Evolutionary conservation across 2,888 invertebrate species (phyloP).

Genomic region (Theodoxus fluviatilis): DNA sequence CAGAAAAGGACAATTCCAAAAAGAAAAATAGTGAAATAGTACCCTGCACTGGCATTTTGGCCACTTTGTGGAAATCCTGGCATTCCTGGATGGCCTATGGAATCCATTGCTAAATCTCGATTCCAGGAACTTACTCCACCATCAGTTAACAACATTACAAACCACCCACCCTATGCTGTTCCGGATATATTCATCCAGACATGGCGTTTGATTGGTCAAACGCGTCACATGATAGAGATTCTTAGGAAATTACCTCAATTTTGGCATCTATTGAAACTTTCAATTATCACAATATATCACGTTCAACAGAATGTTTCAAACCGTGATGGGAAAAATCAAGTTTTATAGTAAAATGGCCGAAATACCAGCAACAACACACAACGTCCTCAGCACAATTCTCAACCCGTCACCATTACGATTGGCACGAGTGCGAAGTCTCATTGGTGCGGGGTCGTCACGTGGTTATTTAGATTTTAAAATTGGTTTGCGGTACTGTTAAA

Average conservation of each 20-base stretch:
- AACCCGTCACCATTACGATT: too few species aligned
- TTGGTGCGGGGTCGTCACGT: too few species aligned
- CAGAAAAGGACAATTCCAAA: constrained; percentile 18
- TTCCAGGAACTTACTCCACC: constrained; percentile 49
- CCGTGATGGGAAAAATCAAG: too few species aligned
- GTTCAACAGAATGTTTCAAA: too few species aligned
- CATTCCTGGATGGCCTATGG: constrained; percentile 68
- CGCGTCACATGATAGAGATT: constrained; percentile 59
- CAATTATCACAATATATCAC: background rate
- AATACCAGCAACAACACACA: too few species aligned
- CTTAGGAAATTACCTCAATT: too few species aligned
- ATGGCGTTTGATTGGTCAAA: constrained; percentile 57
- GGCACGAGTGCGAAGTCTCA: too few species aligned
- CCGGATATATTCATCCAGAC: constrained; percentile 45
- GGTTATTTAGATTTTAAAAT: too few species aligned
- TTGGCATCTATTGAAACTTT: background rate
- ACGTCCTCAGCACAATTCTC: too few species aligned
- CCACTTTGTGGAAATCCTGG: constrained; percentile 67
- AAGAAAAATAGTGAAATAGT: constrained; percentile 65
- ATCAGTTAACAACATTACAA: constrained; percentile 56
- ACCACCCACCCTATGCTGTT: constrained; percentile 42
- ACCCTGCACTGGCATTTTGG: constrained; percentile 66
- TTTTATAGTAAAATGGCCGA: too few species aligned
- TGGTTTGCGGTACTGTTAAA: too few species aligned
- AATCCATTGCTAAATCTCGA: constrained; percentile 67